Conservation (phyloP, 2,888 invertebrate species). For the Nipponacmea schrenckii region DNA sequence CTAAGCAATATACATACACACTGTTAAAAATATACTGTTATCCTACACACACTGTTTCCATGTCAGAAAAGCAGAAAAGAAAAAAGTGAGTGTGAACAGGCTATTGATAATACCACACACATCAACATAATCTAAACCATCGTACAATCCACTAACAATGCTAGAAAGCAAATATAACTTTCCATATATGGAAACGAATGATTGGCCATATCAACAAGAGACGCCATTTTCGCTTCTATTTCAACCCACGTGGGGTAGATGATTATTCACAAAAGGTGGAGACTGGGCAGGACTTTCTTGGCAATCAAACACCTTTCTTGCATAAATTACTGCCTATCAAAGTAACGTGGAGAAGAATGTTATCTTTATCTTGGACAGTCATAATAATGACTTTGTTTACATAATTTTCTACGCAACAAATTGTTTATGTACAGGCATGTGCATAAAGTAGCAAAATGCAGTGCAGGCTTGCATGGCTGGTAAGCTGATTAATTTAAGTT, state of each 20-base stretch:
- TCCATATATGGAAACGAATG: slow-evolving; percentile 27
- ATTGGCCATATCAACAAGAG: slow-evolving; percentile 27
- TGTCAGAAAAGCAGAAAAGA: neutral
- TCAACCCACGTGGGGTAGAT: slow-evolving; percentile 24
- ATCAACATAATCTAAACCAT: slow-evolving; percentile 20
- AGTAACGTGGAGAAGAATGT: slow-evolving; percentile 16
- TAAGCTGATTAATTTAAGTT: too few relatives aligned
- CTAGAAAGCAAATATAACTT: slow-evolving; percentile 23
- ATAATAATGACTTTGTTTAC: too few relatives aligned
- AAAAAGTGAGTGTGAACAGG: slow-evolving; percentile 12
- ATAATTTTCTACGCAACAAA: too few relatives aligned
- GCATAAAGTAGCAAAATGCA: too few relatives aligned
- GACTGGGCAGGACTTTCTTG: neutral
- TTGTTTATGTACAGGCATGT: too few relatives aligned
- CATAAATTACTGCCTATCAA: slow-evolving; percentile 27
- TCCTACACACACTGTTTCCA: slow-evolving; percentile 1
- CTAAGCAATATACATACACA: too few relatives aligned
- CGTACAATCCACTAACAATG: slow-evolving; percentile 20
- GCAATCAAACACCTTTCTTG: slow-evolving; percentile 24
- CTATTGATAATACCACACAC: slow-evolving; percentile 24
- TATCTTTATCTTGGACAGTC: neutral
- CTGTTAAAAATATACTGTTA: neutral
- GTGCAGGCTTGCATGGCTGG: too few relatives aligned
- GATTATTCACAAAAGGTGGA: slow-evolving; percentile 17
- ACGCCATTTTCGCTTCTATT: slow-evolving; percentile 1